Conservation (phyloP, 2,113 vertebrate genomes). For the Neogale vison region DNA sequence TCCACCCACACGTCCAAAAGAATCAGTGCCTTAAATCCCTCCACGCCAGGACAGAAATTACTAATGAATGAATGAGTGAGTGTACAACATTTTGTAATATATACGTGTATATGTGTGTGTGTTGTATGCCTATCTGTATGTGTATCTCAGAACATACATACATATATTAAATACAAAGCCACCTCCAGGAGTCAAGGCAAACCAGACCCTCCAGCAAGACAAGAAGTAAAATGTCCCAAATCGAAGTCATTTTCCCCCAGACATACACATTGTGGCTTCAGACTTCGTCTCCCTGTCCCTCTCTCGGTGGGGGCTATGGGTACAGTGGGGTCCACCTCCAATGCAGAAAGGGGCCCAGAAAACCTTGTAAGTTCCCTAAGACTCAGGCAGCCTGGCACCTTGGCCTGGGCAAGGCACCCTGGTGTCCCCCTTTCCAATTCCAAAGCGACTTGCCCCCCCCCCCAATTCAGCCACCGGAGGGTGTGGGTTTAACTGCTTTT, state of each 20-base stretch:
- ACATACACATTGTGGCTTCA: neutral
- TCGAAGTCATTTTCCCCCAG: neutral
- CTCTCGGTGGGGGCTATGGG: neutral
- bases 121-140: neutral
- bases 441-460: neutral
- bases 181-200: too few relatives aligned
- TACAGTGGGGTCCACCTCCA: neutral
- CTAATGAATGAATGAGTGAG: neutral
- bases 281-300: neutral
- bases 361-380: neutral
- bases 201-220: neutral
- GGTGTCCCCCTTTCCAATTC: neutral
- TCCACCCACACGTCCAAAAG: neutral
- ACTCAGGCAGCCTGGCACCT: neutral
- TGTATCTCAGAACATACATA: fast-evolving
- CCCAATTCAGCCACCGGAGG: neutral
- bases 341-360: neutral
- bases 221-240: neutral
- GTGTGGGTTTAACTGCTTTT: neutral
- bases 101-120: neutral
- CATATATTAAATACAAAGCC: neutral
- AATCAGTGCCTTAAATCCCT: neutral
- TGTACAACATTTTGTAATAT: fast-evolving
- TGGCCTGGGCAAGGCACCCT: neutral
- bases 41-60: fast-evolving